Evolutionary conservation across 2,888 invertebrate genomes (phyloP).

Genomic region (Drosophila leonis): DNA sequence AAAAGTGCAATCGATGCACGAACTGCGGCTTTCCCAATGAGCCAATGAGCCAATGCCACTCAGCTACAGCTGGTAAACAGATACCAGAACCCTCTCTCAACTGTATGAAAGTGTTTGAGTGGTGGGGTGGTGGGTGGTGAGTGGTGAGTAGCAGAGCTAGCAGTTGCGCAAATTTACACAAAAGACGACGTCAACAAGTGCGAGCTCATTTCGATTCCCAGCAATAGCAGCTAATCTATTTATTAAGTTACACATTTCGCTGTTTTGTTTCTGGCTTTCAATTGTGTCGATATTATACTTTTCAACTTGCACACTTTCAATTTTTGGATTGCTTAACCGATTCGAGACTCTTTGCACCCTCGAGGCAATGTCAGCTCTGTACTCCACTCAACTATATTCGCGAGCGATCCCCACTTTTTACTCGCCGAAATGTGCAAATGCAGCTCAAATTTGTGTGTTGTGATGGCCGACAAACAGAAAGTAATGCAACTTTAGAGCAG

Average conservation of each 20-base stretch:
- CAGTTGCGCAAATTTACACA: slow-evolving; percentile 74
- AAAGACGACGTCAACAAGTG: slow-evolving; percentile 68
- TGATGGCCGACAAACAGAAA: slow-evolving; percentile 41
- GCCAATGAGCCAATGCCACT: slow-evolving; percentile 15
- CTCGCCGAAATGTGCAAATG: slow-evolving; percentile 49
- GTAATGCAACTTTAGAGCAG: slow-evolving; percentile 60
- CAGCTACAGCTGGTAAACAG: slow-evolving; percentile 39
- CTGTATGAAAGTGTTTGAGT: slow-evolving; percentile 4
- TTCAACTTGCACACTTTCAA: slow-evolving; percentile 50
- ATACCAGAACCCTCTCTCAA: slow-evolving; percentile 29
- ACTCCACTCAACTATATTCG: slow-evolving; percentile 13
- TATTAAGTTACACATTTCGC: slow-evolving; percentile 66
- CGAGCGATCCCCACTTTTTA: slow-evolving; percentile 25
- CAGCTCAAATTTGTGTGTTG: slow-evolving; percentile 17
- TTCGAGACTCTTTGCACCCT: slow-evolving; percentile 49
- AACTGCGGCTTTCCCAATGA: slow-evolving; percentile 38
- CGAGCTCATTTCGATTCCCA: slow-evolving; percentile 57
- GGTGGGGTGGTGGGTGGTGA: not conserved
- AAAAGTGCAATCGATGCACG: slow-evolving; percentile 36
- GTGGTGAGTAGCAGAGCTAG: slow-evolving; percentile 5
- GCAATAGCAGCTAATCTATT: slow-evolving; percentile 60
- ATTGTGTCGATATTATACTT: slow-evolving; percentile 45
- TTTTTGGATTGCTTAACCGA: slow-evolving; percentile 47
- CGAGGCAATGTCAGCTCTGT: slow-evolving; percentile 29
- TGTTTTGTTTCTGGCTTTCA: slow-evolving; percentile 20